These are phyloP conservation scores for Sitobion miscanthi DNA, from an alignment of 1,140 invertebrate species.

Conservation along the genomic window DNA sequence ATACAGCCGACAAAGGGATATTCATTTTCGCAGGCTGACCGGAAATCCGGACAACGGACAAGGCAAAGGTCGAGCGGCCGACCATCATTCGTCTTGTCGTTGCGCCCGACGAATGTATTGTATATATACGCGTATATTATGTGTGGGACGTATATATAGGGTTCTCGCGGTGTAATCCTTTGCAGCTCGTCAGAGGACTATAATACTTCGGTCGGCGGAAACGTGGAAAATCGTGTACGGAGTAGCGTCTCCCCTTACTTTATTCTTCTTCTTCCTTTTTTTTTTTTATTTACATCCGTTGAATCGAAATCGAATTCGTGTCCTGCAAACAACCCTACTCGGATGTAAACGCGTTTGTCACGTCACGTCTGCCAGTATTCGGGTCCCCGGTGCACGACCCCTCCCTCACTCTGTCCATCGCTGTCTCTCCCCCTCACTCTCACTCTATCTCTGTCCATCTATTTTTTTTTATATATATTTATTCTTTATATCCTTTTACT, in stretches of 20 bases:
- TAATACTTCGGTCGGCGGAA: not conserved
- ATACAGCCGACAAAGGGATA: not conserved
- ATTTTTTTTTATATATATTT: not conserved
- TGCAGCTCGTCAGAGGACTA: not conserved
- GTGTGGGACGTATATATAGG: not conserved
- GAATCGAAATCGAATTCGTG: not conserved
- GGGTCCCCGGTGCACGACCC: not conserved
- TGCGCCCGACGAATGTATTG: not conserved
- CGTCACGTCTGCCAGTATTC: not conserved
- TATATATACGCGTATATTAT: not conserved
- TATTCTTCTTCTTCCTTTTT: not conserved
- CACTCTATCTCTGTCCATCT: not conserved
- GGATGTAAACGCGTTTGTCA: conserved; percentile 12
- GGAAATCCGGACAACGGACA: not conserved
- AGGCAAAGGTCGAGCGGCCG: not conserved
- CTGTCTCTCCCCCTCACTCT: not conserved
- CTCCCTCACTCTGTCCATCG: not conserved
- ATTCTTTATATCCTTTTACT: not conserved
- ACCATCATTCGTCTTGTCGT: not conserved
- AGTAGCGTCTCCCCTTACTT: not conserved
- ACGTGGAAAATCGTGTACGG: not conserved
- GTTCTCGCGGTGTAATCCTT: not conserved
- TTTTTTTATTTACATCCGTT: not conserved
- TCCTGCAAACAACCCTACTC: not conserved
- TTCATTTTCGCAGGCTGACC: not conserved